Evolutionary conservation across 1,140 invertebrate genomes (phyloP).

Genomic region (Ericerus pela): DNA sequence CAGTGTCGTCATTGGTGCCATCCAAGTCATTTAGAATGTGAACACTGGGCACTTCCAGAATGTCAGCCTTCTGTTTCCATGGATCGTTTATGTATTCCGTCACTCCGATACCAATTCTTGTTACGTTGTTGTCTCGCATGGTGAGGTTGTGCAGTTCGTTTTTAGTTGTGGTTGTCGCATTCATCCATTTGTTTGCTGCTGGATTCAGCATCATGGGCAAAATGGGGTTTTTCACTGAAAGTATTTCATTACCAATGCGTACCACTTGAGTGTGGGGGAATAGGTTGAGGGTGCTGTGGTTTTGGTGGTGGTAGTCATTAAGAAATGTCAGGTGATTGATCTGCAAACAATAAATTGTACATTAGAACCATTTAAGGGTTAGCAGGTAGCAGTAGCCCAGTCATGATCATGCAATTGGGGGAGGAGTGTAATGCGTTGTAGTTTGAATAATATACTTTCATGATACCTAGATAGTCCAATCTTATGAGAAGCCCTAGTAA

Average conservation of each 20-base stretch:
- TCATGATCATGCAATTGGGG: too few relatives aligned
- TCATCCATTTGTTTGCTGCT: neutral
- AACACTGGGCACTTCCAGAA: constrained; percentile 13
- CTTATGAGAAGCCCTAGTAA: too few relatives aligned
- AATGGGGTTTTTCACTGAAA: neutral
- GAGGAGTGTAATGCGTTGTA: too few relatives aligned
- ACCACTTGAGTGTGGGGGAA: constrained; percentile 28
- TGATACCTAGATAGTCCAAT: too few relatives aligned
- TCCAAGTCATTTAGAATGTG: constrained; percentile 12
- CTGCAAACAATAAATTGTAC: constrained; percentile 11
- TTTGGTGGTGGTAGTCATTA: constrained; percentile 23
- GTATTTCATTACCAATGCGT: constrained; percentile 23
- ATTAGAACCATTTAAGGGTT: neutral
- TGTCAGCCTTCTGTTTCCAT: constrained; percentile 16
- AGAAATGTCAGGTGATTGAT: constrained; percentile 1
- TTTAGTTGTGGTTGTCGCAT: neutral
- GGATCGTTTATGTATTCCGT: constrained; percentile 21
- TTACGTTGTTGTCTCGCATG: constrained; percentile 22
- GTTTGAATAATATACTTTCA: too few relatives aligned
- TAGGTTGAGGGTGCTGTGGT: constrained; percentile 2
- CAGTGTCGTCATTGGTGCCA: constrained; percentile 4
- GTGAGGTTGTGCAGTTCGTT: neutral
- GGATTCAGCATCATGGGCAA: neutral
- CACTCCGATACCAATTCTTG: constrained; percentile 21
- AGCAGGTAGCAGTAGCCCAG: neutral